Base-by-base conservation (phyloP, 2,113 vertebrate genomes). In the Eurypyga helias region DNA sequence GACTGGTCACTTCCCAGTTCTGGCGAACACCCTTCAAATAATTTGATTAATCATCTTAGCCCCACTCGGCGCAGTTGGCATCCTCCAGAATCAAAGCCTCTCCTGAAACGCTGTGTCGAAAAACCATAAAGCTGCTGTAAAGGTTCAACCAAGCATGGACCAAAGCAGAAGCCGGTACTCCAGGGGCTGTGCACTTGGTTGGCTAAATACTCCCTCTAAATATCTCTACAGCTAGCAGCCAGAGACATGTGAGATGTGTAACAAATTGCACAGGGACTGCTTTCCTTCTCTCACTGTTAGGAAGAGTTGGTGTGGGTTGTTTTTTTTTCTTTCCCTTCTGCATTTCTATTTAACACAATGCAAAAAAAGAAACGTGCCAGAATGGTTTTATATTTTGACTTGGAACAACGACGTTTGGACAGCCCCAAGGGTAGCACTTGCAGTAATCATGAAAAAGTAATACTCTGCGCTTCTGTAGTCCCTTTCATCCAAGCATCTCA, bases 31-130 rank as follows among this genome's bases (percentile, higher is more conserved):
- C 83, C 75, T 90, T 94, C 79, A 55, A 94, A 95, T 96, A 94
- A 96, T 97, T 90, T 92, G 95, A 95, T 97, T 90, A 94, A 96
- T 94, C 91, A 88, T 93, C 89, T 96, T 38, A 93, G 83, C 87
- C 77, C 52, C 91, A 70, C 79, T 94, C 20, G 1, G 87, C 0
- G n/a, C 94, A 84, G 79, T 86, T 97, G 96, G 94, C 93, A 93
- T 54, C 89, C 80, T 92, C 57, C 65, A 88, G 69, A 94, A 88
- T 62, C 89, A 83, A 95, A 96, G 81, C 69, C 73, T 84, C 66
- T 79, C 71, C 76, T 78, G 76, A 91, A 93, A 92, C 5, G 36
- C 72, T 64, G 75, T 31, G 67, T 81, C 11, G 0, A 78, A 94
- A 96, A 96, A 10, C 3, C 77, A 66, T 55, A 88, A 96, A 93